Evolutionary conservation across 2,888 invertebrate species (phyloP).

Genomic region (Euclidia mi): DNA sequence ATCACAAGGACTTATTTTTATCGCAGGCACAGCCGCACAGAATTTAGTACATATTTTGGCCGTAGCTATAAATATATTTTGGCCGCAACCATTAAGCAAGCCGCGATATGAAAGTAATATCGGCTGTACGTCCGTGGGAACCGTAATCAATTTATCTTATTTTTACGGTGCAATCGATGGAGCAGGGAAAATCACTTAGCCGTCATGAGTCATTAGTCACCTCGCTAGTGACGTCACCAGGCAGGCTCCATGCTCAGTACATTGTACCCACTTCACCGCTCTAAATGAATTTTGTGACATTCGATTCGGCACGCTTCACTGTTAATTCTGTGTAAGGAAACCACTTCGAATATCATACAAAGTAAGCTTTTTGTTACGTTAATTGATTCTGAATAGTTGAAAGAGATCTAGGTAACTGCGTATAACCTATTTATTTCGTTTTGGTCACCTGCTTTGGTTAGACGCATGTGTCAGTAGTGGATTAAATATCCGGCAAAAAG

Average conservation of each 20-base stretch:
- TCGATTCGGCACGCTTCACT: constrained; percentile 41
- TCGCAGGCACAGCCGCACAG: no score
- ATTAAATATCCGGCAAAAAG: no score
- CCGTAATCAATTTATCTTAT: constrained; percentile 28
- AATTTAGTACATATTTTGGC: no score
- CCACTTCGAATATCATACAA: not conserved
- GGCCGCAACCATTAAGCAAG: not conserved
- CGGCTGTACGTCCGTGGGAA: constrained; percentile 13
- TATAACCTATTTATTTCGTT: no score
- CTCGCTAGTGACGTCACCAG: constrained; percentile 41
- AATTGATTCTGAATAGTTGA: not conserved
- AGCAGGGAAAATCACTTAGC: constrained; percentile 53
- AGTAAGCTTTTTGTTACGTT: no score
- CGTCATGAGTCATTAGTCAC: constrained; percentile 53
- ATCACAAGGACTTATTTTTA: no score
- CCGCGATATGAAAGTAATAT: constrained; percentile 5
- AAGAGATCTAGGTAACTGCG: not conserved
- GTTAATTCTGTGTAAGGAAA: constrained; percentile 21
- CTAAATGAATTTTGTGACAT: constrained; percentile 56
- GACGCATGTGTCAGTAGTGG: no score
- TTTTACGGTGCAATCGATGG: constrained; percentile 44
- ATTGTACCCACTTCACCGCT: constrained; percentile 22
- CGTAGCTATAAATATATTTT: no score
- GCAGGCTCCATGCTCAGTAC: constrained; percentile 2
- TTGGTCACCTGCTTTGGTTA: no score